Percentiles rank a stretch among this genome's conserved stretches.
Evolutionary conservation across 2,113 vertebrate species (phyloP).

Genomic region (Condylura cristata): DNA sequence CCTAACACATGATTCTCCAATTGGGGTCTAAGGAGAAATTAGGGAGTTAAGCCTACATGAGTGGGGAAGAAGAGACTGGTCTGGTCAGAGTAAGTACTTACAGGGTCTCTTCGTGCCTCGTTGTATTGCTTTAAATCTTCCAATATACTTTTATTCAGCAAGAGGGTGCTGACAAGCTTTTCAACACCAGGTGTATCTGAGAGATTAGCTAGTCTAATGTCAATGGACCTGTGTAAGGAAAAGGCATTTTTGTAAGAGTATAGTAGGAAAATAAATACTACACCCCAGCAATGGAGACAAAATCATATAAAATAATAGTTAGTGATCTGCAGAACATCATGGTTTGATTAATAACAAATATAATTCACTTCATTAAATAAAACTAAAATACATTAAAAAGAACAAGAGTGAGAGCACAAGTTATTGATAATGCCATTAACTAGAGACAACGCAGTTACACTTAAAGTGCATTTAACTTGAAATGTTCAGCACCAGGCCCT

Average conservation of each 20-base stretch:
- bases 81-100: constrained; percentile 81
- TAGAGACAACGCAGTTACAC: neutral
- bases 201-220: constrained; percentile 86
- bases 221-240: constrained; percentile 85
- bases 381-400: neutral
- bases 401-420: constrained; percentile 38
- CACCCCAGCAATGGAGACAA: neutral
- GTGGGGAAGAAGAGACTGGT: neutral
- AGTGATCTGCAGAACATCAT: neutral
- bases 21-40: neutral
- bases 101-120: constrained; percentile 84
- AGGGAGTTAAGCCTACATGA: neutral
- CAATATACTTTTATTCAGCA: constrained; percentile 83
- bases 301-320: neutral
- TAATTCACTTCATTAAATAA: constrained; percentile 4
- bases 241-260: neutral
- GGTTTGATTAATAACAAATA: constrained; percentile 24
- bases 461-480: neutral
- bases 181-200: constrained; percentile 85
- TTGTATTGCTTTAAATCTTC: constrained; percentile 87
- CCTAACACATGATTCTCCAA: neutral
- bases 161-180: constrained; percentile 85
- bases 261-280: constrained; percentile 1
- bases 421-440: neutral
- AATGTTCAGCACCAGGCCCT: neutral